Evolutionary conservation across 2,113 vertebrate species (phyloP).

Genomic region (Lepisosteus oculatus): DNA sequence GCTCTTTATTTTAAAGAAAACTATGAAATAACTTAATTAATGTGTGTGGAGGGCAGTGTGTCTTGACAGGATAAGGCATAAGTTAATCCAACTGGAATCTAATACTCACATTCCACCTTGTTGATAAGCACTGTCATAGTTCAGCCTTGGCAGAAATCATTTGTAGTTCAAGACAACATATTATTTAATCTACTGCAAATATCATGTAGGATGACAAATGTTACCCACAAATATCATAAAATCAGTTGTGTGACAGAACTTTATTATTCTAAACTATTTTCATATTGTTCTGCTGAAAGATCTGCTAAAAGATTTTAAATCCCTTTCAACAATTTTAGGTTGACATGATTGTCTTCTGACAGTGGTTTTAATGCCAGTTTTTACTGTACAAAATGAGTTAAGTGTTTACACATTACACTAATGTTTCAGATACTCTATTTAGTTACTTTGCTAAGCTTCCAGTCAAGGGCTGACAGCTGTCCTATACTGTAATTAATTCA

Average conservation of each 20-base stretch:
- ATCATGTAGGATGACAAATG: constrained; percentile 14
- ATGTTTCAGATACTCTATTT: constrained; percentile 50
- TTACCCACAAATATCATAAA: constrained; percentile 48
- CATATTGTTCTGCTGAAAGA: constrained; percentile 37
- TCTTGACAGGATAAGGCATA: not conserved
- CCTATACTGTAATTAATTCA: constrained; percentile 57
- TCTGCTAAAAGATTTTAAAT: constrained; percentile 11
- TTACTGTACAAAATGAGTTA: constrained; percentile 43
- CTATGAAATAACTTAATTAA: not conserved
- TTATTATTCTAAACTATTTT: constrained; percentile 48
- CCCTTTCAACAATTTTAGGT: constrained; percentile 39
- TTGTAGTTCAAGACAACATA: too few relatives aligned
- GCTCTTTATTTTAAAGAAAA: too few relatives aligned
- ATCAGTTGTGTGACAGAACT: constrained; percentile 35
- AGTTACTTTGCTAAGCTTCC: constrained; percentile 36
- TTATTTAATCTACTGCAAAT: not conserved
- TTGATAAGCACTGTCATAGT: too few relatives aligned
- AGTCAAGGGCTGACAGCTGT: constrained; percentile 53
- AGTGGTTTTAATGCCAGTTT: constrained; percentile 46
- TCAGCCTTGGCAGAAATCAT: too few relatives aligned
- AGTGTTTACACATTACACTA: constrained; percentile 56
- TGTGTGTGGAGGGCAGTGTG: not conserved
- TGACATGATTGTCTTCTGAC: constrained; percentile 50
- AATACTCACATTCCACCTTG: not conserved
- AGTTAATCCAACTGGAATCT: not conserved